Conservation (phyloP, 2,888 invertebrate genomes). For the Ctenicera cuprea region DNA sequence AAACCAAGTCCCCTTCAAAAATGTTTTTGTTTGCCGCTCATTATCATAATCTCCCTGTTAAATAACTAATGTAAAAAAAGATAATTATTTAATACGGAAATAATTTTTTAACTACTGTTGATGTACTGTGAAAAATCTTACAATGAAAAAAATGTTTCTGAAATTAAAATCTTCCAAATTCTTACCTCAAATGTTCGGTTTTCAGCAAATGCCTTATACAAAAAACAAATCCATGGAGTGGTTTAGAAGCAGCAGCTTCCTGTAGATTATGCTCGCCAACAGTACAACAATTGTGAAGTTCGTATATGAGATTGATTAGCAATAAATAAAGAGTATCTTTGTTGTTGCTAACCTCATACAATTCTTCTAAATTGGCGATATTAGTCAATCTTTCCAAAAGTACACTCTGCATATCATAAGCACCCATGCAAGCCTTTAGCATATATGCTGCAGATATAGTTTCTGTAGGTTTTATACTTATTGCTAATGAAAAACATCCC, state of each 20-base stretch:
- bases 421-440: constrained; percentile 63
- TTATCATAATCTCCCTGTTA: too few species aligned
- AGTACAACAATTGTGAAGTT: constrained; percentile 1
- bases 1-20: too few species aligned
- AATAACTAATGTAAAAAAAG: too few species aligned
- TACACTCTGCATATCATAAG: constrained; percentile 60
- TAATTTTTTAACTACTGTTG: background rate
- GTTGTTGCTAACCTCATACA: background rate
- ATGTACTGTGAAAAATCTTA: background rate
- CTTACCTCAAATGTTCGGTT: constrained; percentile 59
- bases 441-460: constrained; percentile 85
- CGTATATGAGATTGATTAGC: background rate
- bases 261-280: constrained; percentile 77
- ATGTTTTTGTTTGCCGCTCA: too few species aligned
- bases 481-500: constrained; percentile 75
- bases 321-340: constrained; percentile 3
- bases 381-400: constrained; percentile 55
- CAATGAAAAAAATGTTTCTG: constrained; percentile 52
- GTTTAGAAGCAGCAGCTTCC: constrained; percentile 79
- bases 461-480: constrained; percentile 84
- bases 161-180: background rate
- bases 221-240: constrained; percentile 84
- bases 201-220: constrained; percentile 79
- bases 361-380: background rate
- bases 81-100: too few species aligned